Evolutionary conservation across 1,140 invertebrate genomes (phyloP).

Genomic region (Listronotus oregonensis): DNA sequence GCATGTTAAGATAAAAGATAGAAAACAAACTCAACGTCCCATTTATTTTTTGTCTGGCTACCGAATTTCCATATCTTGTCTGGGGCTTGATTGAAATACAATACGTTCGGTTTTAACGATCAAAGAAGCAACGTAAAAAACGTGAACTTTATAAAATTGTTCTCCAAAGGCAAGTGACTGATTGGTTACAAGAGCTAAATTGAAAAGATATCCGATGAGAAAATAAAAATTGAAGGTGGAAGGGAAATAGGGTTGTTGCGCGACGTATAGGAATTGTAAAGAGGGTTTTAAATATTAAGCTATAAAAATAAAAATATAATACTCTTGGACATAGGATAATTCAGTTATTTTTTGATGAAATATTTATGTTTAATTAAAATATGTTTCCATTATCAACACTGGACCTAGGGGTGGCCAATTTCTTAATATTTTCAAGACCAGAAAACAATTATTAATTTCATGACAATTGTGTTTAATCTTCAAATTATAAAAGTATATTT

Average conservation of each 20-base stretch:
- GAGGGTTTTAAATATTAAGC: slow-evolving; percentile 15
- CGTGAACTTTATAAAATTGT: slow-evolving; percentile 28
- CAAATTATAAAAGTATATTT: too few species aligned
- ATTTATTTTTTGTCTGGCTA: too few species aligned
- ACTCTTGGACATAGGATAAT: too few species aligned
- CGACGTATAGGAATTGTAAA: slow-evolving; percentile 13
- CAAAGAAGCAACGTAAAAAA: slow-evolving; percentile 22
- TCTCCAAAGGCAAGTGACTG: slow-evolving; percentile 30
- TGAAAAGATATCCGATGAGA: slow-evolving; percentile 27
- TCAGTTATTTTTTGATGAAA: too few species aligned
- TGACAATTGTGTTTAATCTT: too few species aligned
- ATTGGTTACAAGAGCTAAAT: slow-evolving; percentile 25
- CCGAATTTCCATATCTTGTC: neutral
- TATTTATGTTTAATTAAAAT: too few species aligned
- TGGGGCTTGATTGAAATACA: slow-evolving; percentile 2
- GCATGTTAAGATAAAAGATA: too few species aligned
- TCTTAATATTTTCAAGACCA: too few species aligned
- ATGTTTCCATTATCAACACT: too few species aligned
- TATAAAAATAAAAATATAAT: neutral
- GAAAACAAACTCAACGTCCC: too few species aligned
- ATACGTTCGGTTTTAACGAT: slow-evolving; percentile 25
- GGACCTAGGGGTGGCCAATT: too few species aligned
- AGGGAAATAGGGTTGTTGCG: neutral
- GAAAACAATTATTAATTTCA: too few species aligned
- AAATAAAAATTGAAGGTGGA: slow-evolving; percentile 11